Evolutionary conservation across 2,113 vertebrate species (phyloP).

Genomic region (Stomatorhinus ivindoensis): DNA sequence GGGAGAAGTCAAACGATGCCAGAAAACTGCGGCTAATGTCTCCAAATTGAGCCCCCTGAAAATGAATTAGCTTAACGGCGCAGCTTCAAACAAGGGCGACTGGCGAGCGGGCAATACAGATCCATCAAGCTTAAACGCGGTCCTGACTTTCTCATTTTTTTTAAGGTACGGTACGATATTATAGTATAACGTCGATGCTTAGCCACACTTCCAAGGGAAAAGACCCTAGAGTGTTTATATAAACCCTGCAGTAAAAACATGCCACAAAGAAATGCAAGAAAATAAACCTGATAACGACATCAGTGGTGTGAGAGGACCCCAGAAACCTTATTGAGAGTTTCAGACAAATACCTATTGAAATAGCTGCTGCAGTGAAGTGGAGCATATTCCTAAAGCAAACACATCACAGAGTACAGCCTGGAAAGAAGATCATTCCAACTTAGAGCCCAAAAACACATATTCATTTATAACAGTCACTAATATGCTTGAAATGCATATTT

Average conservation of each 20-base stretch:
- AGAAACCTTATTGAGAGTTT: neutral
- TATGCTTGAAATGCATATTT: neutral
- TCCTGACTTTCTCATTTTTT: neutral
- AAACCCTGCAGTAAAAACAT: neutral
- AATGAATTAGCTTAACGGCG: neutral
- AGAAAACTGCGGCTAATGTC: constrained; percentile 23
- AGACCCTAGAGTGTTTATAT: neutral
- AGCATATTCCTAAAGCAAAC: neutral
- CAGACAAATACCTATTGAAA: neutral
- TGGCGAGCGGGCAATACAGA: neutral
- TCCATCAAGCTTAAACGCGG: neutral
- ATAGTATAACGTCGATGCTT: too few relatives aligned
- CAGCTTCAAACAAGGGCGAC: neutral
- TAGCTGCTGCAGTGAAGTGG: neutral
- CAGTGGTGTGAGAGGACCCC: neutral
- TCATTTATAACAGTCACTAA: neutral
- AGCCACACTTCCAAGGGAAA: neutral
- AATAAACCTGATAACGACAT: neutral
- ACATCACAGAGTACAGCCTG: neutral
- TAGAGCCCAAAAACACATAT: neutral
- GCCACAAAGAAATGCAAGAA: neutral
- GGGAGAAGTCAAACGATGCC: constrained; percentile 35
- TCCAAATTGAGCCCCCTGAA: constrained; percentile 25
- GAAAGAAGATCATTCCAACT: neutral
- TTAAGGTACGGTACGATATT: neutral